phyloP scores from a whole-genome alignment of 2,797 vertebrate genomes.

The Furcifer pardalis region DNA sequence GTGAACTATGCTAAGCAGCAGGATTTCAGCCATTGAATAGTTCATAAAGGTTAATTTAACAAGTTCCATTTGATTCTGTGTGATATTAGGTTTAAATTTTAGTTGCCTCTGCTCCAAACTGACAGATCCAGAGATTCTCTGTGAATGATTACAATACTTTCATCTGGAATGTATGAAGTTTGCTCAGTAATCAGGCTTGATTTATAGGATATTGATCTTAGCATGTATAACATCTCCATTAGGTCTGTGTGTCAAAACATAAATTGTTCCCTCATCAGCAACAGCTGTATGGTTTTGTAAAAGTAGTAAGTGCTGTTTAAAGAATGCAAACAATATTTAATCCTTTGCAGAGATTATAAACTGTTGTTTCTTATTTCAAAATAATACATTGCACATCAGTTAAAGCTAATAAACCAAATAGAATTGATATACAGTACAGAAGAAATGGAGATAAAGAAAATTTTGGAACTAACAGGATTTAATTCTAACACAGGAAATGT shows the following conservation, averaged over 20 bases:
- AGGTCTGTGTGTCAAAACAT: not conserved
- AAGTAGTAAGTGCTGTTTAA: not conserved
- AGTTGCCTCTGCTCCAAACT: not conserved
- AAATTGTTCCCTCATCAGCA: constrained; percentile 9
- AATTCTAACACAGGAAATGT: constrained; percentile 79
- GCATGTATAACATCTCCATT: not conserved
- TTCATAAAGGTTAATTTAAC: too few species aligned
- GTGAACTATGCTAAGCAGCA: too few species aligned
- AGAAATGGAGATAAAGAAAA: constrained; percentile 3
- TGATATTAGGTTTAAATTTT: not conserved
- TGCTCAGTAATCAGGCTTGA: not conserved
- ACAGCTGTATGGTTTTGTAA: not conserved
- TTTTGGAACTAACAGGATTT: constrained; percentile 39
- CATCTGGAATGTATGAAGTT: not conserved
- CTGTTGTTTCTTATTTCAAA: constrained; percentile 39
- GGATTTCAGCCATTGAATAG: too few species aligned
- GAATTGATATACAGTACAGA: not conserved
- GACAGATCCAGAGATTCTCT: not conserved
- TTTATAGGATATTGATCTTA: not conserved
- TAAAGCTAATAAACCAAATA: constrained; percentile 39
- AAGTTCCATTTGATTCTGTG: too few species aligned
- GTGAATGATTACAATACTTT: not conserved
- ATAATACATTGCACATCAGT: constrained; percentile 56
- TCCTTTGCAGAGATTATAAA: not conserved
- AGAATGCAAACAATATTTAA: not conserved